These are phyloP conservation scores for Lymantria monacha DNA, from an alignment of 2,888 invertebrate genomes.

Conservation along the genomic window DNA sequence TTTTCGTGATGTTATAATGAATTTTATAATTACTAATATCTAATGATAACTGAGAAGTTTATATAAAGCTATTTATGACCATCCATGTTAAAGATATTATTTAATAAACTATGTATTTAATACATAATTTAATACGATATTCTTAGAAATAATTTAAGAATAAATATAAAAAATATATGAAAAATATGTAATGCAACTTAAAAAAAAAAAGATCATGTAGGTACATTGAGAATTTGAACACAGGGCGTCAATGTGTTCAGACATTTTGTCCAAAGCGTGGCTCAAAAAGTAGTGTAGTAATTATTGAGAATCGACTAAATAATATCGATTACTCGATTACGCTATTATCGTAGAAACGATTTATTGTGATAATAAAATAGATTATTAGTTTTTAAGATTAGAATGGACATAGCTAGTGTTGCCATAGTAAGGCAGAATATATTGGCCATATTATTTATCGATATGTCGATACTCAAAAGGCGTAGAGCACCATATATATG, in stretches of 20 bases:
- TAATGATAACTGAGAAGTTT: too few species aligned
- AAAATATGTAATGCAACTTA: conserved; percentile 4
- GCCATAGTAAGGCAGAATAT: conserved; percentile 21
- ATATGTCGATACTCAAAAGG: neutral
- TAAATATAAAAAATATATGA: neutral
- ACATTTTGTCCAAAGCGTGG: conserved; percentile 46
- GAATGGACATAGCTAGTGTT: conserved; percentile 24
- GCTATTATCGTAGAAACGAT: conserved; percentile 34
- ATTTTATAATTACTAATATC: too few species aligned
- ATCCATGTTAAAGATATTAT: too few species aligned
- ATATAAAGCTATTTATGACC: too few species aligned
- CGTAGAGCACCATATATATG: neutral
- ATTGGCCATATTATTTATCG: conserved; percentile 18
- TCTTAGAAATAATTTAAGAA: neutral
- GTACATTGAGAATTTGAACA: conserved; percentile 34
- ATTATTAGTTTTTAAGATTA: conserved; percentile 39
- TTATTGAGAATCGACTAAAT: conserved; percentile 32
- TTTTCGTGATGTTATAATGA: too few species aligned
- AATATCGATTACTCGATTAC: conserved; percentile 7
- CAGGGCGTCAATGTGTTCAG: conserved; percentile 64
- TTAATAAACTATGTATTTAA: too few species aligned
- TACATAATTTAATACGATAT: too few species aligned
- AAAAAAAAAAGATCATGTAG: conserved; percentile 5
- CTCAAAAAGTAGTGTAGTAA: conserved; percentile 49
- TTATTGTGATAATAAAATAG: conserved; percentile 58